Evolutionary conservation across 2,888 invertebrate genomes (phyloP), one percentile per base, ranked within the genome.

Genomic region (Druceiella hillmani): DNA sequence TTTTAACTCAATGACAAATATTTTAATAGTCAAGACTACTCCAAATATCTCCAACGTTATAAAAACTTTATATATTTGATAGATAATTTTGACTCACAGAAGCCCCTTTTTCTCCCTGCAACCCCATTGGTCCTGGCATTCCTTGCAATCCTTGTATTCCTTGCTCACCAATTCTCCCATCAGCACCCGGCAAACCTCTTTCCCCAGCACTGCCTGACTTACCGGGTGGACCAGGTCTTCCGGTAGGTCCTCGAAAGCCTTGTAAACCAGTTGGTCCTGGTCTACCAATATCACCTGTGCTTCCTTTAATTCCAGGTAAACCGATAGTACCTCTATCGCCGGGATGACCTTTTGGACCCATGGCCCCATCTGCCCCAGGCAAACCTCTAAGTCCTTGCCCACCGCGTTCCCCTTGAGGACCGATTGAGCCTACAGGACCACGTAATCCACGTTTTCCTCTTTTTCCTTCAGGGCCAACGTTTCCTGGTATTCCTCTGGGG

Each of bases 91-190:
- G n/a, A n/a, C 61, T 63, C 65, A 83, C 86, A 48, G 78, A 73
- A 50, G 81, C 66, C 48, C 87, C 87, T 57, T 83, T 78, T 53
- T 86, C 84, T 43, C 90, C 89, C n/a, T 81, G 78, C 12, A 76
- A 70, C 31, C 90, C 89, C 52, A 84, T 74, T 2, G 81, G 75
- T 30, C 89, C 89, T 29, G 84, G 86, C 11, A 84, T 65, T 17
- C 92, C 92, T 64, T 85, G 83, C 12, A 84, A 64, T 10, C 91
- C 91, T 56, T 81, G 81, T 9, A 78, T 68, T 27, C 91, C 91
- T 52, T 82, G 81, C 53, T 88, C 89, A 14, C 92, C 92, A 9
- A 86, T 78, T 55, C 85, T 84, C 4, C 91, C 91, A 62, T 91
- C 90, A 38, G 86, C 83, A 6, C 91, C 91, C 29, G 83, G 79